Percentiles rank a stretch among this genome's conserved stretches.
Evolutionary conservation across 2,888 invertebrate genomes (phyloP).

Genomic region (Stenotaenia linearis): DNA sequence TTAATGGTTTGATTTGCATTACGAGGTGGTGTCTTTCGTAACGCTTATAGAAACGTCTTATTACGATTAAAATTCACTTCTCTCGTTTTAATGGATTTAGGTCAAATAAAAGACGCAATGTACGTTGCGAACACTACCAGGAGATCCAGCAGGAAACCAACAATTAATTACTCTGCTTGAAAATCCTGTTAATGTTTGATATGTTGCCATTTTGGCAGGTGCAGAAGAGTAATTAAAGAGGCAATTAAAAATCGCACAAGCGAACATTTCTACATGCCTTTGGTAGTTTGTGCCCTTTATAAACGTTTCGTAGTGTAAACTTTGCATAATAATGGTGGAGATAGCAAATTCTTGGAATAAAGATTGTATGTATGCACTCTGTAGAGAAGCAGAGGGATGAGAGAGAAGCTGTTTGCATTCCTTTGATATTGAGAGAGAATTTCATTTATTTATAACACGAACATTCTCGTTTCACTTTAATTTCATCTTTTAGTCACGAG

Average conservation of each 20-base stretch:
- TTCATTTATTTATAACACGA: slow-evolving; percentile 10
- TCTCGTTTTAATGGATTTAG: neutral
- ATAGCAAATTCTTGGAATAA: neutral
- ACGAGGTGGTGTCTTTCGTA: too few species aligned
- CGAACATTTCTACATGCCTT: neutral
- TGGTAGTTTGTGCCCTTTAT: neutral
- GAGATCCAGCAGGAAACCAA: neutral
- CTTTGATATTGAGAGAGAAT: neutral
- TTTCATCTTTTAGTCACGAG: slow-evolving; percentile 24
- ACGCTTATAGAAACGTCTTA: neutral
- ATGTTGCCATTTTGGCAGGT: neutral
- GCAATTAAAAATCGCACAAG: neutral
- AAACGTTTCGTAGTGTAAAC: neutral
- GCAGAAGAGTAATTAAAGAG: slow-evolving; percentile 10
- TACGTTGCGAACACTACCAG: neutral
- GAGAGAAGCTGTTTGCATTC: neutral
- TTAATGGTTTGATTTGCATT: too few species aligned
- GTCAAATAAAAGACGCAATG: neutral
- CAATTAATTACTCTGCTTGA: neutral
- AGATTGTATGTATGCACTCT: neutral
- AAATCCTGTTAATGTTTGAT: neutral
- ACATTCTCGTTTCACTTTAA: neutral
- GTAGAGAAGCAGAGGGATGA: neutral
- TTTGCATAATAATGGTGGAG: slow-evolving; percentile 1
- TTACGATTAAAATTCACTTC: neutral